Percentiles rank a stretch among this genome's conserved stretches.
These are phyloP conservation scores for Phrixothrix hirtus DNA, from an alignment of 2,888 invertebrate species.

Conservation along the genomic window DNA sequence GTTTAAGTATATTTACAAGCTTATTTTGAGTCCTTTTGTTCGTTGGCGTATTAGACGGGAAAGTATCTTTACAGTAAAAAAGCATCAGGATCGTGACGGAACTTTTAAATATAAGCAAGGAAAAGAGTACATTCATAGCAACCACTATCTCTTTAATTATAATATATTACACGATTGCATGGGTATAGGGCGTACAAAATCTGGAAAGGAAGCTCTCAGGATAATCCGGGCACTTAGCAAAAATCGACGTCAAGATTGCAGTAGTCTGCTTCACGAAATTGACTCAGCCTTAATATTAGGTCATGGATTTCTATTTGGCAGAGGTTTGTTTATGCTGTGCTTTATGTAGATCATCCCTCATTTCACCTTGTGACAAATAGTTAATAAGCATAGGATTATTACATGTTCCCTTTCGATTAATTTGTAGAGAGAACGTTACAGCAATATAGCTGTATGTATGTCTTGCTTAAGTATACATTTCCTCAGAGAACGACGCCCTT, in stretches of 20 bases:
- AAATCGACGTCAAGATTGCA: constrained; percentile 44
- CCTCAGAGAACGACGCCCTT: not conserved
- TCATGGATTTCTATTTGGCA: constrained; percentile 65
- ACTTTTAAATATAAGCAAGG: too few relatives aligned
- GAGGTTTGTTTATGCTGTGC: constrained; percentile 47
- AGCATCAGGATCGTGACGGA: too few relatives aligned
- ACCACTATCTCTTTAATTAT: constrained; percentile 7
- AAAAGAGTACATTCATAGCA: not conserved
- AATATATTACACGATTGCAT: constrained; percentile 16
- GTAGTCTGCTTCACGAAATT: constrained; percentile 66
- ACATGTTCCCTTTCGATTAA: constrained; percentile 1
- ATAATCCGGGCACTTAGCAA: constrained; percentile 50
- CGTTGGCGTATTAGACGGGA: too few relatives aligned
- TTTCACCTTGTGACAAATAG: constrained; percentile 17
- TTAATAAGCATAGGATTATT: constrained; percentile 14
- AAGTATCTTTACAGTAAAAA: too few relatives aligned
- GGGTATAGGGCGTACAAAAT: constrained; percentile 39
- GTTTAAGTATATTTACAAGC: not conserved
- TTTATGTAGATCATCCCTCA: constrained; percentile 23
- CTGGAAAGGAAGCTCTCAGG: constrained; percentile 49
- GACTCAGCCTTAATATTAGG: constrained; percentile 63
- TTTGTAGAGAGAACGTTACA: constrained; percentile 6
- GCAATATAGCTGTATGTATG: constrained; percentile 1
- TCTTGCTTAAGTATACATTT: constrained; percentile 1
- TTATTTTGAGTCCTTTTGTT: not conserved